A percentile compares a stretch with the other conserved stretches of the same genome.
These are phyloP conservation scores for Drosophila nasuta DNA, from an alignment of 1,140 invertebrate species.

Conservation along the genomic window DNA sequence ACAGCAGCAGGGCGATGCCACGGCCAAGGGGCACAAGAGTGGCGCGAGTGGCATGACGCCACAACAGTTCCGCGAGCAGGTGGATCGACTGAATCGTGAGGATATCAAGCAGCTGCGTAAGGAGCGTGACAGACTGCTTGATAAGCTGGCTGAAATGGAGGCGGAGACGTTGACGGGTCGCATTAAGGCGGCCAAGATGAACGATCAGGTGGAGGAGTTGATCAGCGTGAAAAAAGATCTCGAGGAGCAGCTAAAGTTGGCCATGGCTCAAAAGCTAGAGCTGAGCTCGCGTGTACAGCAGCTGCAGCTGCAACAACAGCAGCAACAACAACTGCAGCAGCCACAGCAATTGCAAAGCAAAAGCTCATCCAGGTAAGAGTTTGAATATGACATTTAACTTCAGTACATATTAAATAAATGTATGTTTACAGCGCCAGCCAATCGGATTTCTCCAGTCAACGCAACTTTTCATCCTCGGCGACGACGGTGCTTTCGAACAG, in stretches of 20 bases:
- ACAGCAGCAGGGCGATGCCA: conserved; percentile 36
- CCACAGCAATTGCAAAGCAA: conserved; percentile 66
- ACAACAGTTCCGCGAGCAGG: conserved; percentile 78
- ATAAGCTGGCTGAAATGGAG: conserved; percentile 90
- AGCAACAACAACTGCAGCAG: conserved; percentile 56
- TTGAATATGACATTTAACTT: neutral
- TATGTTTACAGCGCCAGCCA: conserved; percentile 62
- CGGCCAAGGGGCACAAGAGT: conserved; percentile 39
- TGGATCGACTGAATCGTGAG: conserved; percentile 81
- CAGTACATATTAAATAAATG: neutral
- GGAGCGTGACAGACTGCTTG: conserved; percentile 90
- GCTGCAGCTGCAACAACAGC: conserved; percentile 68
- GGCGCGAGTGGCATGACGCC: conserved; percentile 61
- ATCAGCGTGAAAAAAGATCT: conserved; percentile 87
- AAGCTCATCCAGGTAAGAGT: conserved; percentile 74
- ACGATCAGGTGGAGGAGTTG: conserved; percentile 86
- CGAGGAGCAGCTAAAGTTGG: conserved; percentile 87
- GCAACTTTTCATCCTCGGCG: conserved; percentile 81
- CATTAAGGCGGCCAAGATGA: conserved; percentile 88
- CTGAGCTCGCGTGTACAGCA: conserved; percentile 78
- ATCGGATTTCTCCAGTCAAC: conserved; percentile 82
- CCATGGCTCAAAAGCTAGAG: conserved; percentile 86
- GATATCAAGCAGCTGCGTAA: conserved; percentile 87
- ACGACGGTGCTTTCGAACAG: conserved; percentile 81
- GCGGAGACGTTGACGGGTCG: conserved; percentile 88